phyloP scores from a whole-genome alignment of 2,888 invertebrate species.

The Trachelus stipa region DNA sequence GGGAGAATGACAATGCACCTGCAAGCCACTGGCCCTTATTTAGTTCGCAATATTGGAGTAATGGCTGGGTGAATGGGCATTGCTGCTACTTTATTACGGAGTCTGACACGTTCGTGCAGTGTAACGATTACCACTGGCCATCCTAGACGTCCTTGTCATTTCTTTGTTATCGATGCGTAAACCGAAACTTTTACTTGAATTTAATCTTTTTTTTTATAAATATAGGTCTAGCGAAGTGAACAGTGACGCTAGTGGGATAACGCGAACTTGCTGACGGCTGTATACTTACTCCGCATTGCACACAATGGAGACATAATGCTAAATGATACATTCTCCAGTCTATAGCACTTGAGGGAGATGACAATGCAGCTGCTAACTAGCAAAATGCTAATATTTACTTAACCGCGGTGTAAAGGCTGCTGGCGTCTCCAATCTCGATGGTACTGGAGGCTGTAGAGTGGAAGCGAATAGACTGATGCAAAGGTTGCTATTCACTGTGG shows the following conservation, averaged over 20 bases:
- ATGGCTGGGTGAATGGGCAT: not conserved
- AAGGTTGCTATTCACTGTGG: not conserved
- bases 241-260: not conserved
- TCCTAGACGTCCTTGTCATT: not conserved
- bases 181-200: not conserved
- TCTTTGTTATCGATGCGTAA: too few relatives aligned
- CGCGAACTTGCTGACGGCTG: conserved; percentile 8
- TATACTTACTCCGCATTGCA: not conserved
- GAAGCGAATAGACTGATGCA: not conserved
- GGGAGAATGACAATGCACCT: conserved; percentile 42
- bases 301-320: not conserved
- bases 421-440: not conserved
- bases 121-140: not conserved
- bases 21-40: conserved; percentile 36
- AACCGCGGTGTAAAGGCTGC: conserved; percentile 26
- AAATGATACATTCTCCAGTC: conserved; percentile 11
- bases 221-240: not conserved
- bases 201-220: not conserved
- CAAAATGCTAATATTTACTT: conserved; percentile 56
- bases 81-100: not conserved
- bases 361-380: conserved; percentile 51
- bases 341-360: conserved; percentile 33
- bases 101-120: not conserved
- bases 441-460: not conserved
- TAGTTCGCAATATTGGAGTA: conserved; percentile 18